Evolutionary conservation across 2,797 vertebrate genomes (phyloP), one percentile per base, ranked within the genome.

Genomic region (Heteromormyrus szaboi): DNA sequence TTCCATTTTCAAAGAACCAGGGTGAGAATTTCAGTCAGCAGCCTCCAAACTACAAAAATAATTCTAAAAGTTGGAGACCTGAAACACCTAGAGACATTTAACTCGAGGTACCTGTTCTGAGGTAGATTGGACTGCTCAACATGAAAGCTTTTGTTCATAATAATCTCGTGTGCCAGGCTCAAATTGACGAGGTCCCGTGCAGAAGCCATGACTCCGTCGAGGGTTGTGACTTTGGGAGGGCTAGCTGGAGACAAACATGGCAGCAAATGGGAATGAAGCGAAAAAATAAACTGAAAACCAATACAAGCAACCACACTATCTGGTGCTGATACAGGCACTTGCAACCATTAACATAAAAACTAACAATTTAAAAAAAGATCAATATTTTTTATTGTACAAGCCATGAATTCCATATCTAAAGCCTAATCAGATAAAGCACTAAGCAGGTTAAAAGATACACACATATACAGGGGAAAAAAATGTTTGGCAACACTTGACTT

Each of bases 171-270:
- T 92, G 96, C 96, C 44, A 99, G 90, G 88, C 94, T 95, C 94
- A 99, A 95, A 90, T 98, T 95, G 89, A 95, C 95, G 68, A 99
- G 91, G 89, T 97, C 97, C 93, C 94, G 96, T 85, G 96, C 95
- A 62, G 97, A 93, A 53, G 96, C 94, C 97, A 98, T 98, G 88
- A 99, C 95, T 54, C 98, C 97, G 56, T 99, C 97, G 93, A 98
- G 95, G 0, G 95, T 97, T 85, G 96, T 88, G 11, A 89, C 87
- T 94, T 96, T 97, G 54, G 98, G 98, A 88, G 98, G 98, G 91
- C 98, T 99, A 76, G 96, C 96, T 96, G 96, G 91, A 92, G 88
- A 88, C 90, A 90, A 85, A n/a, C 68, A 76, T 54, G 91, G 92
- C 25, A 8, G 9, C 76, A 79, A 81, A 81, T 46, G 4, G 6